Evolutionary conservation across 2,888 invertebrate species (phyloP).

Genomic region (Sphaerophoria taeniata): DNA sequence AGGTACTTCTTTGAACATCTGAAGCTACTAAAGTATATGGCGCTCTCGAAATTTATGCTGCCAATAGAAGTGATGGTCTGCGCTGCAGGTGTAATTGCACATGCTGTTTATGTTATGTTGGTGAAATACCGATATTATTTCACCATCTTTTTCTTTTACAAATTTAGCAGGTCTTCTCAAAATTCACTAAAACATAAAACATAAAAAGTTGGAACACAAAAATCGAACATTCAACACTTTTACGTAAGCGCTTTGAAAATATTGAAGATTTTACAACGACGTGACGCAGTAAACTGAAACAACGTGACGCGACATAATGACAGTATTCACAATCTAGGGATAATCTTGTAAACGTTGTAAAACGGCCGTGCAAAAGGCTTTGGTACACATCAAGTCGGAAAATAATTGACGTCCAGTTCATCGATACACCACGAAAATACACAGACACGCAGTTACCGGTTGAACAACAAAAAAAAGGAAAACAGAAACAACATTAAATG

Average conservation of each 20-base stretch:
- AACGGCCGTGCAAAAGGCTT: constrained; percentile 36
- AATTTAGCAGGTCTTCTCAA: too few relatives aligned
- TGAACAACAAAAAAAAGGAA: background rate
- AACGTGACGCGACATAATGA: constrained; percentile 43
- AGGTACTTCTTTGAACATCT: too few relatives aligned
- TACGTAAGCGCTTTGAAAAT: background rate
- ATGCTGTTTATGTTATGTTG: too few relatives aligned
- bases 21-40: too few relatives aligned
- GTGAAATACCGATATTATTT: too few relatives aligned
- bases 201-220: too few relatives aligned
- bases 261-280: constrained; percentile 13
- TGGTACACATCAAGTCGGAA: constrained; percentile 45
- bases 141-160: too few relatives aligned
- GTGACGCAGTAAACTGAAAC: constrained; percentile 33
- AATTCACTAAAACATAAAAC: too few relatives aligned
- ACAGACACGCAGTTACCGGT: background rate
- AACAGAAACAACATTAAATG: constrained; percentile 25
- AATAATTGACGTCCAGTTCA: constrained; percentile 66
- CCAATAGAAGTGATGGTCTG: too few relatives aligned
- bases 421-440: constrained; percentile 37
- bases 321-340: constrained; percentile 59
- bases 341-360: constrained; percentile 64
- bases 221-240: too few relatives aligned
- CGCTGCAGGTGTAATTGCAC: too few relatives aligned
- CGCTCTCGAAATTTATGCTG: too few relatives aligned